A percentile compares a stretch with the other conserved stretches of the same genome.
Evolutionary conservation across 2,797 vertebrate species (phyloP).

Genomic region (Sebastes steindachneri): DNA sequence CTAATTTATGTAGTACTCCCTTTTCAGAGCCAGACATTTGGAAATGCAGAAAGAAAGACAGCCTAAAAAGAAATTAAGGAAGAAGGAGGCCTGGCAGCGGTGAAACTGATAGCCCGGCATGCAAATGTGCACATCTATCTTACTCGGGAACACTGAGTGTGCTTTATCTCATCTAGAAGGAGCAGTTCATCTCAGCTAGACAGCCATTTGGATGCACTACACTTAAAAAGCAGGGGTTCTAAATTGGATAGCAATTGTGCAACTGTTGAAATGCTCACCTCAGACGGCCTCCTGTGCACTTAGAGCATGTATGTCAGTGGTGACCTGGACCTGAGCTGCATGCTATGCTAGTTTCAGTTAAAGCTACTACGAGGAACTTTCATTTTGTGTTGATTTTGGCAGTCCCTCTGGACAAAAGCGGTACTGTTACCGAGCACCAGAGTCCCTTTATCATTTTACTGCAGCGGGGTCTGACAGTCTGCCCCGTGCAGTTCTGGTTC

Average conservation of each 20-base stretch:
- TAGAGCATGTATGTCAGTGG: background rate
- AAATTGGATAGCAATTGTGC: conserved; percentile 59
- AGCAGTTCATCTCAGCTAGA: conserved; percentile 72
- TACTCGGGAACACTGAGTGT: conserved; percentile 68
- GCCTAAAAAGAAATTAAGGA: conserved; percentile 49
- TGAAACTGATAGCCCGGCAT: conserved; percentile 63
- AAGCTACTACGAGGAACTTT: background rate
- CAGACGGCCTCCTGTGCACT: conserved; percentile 17
- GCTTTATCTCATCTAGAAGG: conserved; percentile 71
- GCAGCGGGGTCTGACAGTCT: background rate
- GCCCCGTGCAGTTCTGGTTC: background rate
- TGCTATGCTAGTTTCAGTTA: background rate
- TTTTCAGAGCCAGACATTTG: conserved; percentile 36
- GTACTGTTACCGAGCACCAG: too few species aligned
- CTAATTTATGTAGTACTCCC: conserved; percentile 64
- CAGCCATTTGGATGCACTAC: conserved; percentile 60
- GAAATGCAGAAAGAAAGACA: conserved; percentile 37
- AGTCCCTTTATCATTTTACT: too few species aligned
- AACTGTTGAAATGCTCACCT: conserved; percentile 43
- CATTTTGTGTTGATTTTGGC: background rate
- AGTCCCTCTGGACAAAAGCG: background rate
- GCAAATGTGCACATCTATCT: conserved; percentile 78
- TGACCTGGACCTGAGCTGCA: conserved; percentile 19
- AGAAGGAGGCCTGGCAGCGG: conserved; percentile 36
- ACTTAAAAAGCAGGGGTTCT: conserved; percentile 44